These are phyloP conservation scores for Albula goreensis DNA, from an alignment of 2,113 vertebrate genomes.

Conservation along the genomic window DNA sequence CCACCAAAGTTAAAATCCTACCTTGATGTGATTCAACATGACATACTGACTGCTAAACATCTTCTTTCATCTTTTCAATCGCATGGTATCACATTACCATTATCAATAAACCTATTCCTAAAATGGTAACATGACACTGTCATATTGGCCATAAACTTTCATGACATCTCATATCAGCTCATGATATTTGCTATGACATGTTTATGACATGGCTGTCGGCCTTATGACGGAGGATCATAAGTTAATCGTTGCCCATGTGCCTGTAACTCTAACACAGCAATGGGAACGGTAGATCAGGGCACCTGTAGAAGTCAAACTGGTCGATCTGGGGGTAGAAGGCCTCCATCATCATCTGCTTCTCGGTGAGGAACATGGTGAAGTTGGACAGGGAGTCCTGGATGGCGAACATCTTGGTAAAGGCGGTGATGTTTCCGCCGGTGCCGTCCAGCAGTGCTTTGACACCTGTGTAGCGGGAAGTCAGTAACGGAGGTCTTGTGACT, in stretches of 20 bases:
- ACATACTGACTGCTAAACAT: too few relatives aligned
- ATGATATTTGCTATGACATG: too few relatives aligned
- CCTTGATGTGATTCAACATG: neutral
- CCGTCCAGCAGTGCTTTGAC: slow-evolving; percentile 80
- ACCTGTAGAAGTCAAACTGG: slow-evolving; percentile 91
- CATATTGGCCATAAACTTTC: too few relatives aligned
- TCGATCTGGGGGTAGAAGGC: slow-evolving; percentile 76
- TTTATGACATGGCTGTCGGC: too few relatives aligned
- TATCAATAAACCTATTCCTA: too few relatives aligned
- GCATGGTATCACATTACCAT: too few relatives aligned
- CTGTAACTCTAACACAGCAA: too few relatives aligned
- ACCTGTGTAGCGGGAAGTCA: slow-evolving; percentile 63
- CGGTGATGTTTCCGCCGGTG: slow-evolving; percentile 70
- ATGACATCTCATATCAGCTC: too few relatives aligned
- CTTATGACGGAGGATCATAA: too few relatives aligned
- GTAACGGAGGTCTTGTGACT: neutral
- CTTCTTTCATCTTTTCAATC: too few relatives aligned
- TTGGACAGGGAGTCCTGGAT: slow-evolving; percentile 73
- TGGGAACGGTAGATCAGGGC: neutral
- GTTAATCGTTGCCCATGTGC: too few relatives aligned
- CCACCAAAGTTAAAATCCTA: neutral
- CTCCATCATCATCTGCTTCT: slow-evolving; percentile 72
- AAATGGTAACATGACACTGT: too few relatives aligned
- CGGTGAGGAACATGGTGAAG: slow-evolving; percentile 71
- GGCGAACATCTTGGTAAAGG: slow-evolving; percentile 71